Evolutionary conservation across 2,888 invertebrate species (phyloP), one percentile per base, ranked within the genome.

Genomic region (Protophormia terraenovae): DNA sequence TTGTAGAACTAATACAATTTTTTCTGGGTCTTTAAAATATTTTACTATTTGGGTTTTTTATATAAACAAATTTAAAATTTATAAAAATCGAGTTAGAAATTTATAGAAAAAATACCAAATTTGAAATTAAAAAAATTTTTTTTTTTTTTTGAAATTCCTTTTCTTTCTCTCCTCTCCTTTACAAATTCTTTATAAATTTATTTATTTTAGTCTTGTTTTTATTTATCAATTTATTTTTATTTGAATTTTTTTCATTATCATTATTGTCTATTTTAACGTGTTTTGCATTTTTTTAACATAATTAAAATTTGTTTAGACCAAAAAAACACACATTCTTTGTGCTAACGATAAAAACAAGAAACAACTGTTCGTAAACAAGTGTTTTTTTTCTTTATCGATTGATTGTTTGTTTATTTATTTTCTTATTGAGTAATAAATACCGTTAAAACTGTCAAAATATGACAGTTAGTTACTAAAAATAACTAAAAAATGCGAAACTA

Each of bases 241-340:
- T 32, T 2, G 24, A 50, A 55, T 38, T 45, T 29, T 45, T 64
- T 27, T 66, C 4, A 35, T 27, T 22, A 14, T 14, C 2, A 50
- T n/a, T 38, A 29, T 58, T 55, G 19, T 60, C 5, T 71, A 27
- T 35, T 16, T 22, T 58, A 79, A 75, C 75, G 75, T 72, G 69
- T 76, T 84, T 84, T 76, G 66, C 64, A 76, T 80, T 76, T 64
- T n/a, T n/a, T 76, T 50, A 50, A 58, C 12, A 50, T 45, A 66
- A 76, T 76, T 79, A 71, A 79, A 62, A 32, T 32, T 7, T 27
- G 32, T 38, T 64, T 16, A 64, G 38, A 3, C 14, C 24, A n/a
- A 22, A 47, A 32, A 60, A 47, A 24, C 50, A 64, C 24, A 76
- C 38, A 53, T 75, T 72, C n/a, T 72, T 22, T 22, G 27, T 38